Percentiles rank a stretch among this genome's conserved stretches.
Evolutionary conservation across 1,140 invertebrate genomes (phyloP).

Genomic region (Drosophila malerkotliana): DNA sequence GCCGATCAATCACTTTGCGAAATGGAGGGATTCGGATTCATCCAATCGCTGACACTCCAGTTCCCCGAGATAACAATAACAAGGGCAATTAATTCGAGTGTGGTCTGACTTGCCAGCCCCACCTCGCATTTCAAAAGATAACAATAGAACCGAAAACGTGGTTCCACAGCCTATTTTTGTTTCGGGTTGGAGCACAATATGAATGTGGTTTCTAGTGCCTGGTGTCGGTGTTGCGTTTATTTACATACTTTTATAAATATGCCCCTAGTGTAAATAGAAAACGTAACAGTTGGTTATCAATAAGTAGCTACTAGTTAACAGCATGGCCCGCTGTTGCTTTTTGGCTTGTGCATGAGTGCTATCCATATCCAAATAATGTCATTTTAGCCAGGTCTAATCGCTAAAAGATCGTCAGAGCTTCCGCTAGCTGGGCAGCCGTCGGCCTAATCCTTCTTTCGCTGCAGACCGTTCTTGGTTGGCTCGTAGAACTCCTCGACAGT

Average conservation of each 20-base stretch:
- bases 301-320: slow-evolving; percentile 19
- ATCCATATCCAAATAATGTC: slow-evolving; percentile 22
- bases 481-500: slow-evolving; percentile 92
- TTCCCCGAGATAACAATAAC: slow-evolving; percentile 21
- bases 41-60: slow-evolving; percentile 17
- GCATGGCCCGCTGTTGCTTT: slow-evolving; percentile 26
- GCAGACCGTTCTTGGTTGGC: slow-evolving; percentile 90
- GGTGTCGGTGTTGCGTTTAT: slow-evolving; percentile 34
- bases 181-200: too few species aligned
- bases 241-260: slow-evolving; percentile 36
- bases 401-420: background rate
- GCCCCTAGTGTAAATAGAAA: slow-evolving; percentile 10
- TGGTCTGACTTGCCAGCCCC: background rate
- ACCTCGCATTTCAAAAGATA: background rate
- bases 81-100: slow-evolving; percentile 35
- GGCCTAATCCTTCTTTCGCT: slow-evolving; percentile 74
- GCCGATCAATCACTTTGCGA: slow-evolving; percentile 18
- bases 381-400: slow-evolving; percentile 27
- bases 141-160: slow-evolving; percentile 3
- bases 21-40: slow-evolving; percentile 18
- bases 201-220: slow-evolving; percentile 2
- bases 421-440: background rate
- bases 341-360: slow-evolving; percentile 47
- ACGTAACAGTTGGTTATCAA: slow-evolving; percentile 27
- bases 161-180: too few species aligned